phyloP scores from a whole-genome alignment of 2,113 vertebrate species.

The Trichomycterus rosablanca region DNA sequence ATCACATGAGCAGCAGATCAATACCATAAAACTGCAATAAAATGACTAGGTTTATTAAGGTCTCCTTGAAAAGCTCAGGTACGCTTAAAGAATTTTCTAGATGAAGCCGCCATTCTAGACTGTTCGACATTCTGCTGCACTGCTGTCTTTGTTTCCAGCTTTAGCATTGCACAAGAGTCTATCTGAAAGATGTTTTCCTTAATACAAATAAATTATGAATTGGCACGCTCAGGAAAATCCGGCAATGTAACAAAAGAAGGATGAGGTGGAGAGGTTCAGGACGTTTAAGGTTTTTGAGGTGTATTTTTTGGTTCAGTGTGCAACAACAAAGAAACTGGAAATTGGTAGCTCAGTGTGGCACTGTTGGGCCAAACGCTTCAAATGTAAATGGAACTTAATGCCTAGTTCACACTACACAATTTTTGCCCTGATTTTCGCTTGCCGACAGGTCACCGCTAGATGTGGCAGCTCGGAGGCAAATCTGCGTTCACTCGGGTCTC shows the following conservation, averaged over 20 bases:
- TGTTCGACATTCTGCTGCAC: background rate
- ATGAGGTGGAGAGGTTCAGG: too few species aligned
- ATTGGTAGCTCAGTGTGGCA: too few species aligned
- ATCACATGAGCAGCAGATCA: slow-evolving; percentile 38
- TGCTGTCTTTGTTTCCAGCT: slow-evolving; percentile 31
- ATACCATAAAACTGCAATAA: slow-evolving; percentile 42
- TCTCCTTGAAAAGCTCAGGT: slow-evolving; percentile 20
- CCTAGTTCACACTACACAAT: too few species aligned
- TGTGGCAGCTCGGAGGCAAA: slow-evolving; percentile 7
- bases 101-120: too few species aligned
- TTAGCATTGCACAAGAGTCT: slow-evolving; percentile 4
- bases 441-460: too few species aligned
- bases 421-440: too few species aligned
- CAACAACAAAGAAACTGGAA: slow-evolving; percentile 34
- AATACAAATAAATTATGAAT: too few species aligned
- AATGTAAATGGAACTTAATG: too few species aligned
- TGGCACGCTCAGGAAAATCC: too few species aligned
- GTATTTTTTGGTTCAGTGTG: slow-evolving; percentile 12
- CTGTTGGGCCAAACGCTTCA: too few species aligned
- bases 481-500: too few species aligned
- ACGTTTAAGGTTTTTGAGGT: slow-evolving; percentile 10
- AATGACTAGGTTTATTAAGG: slow-evolving; percentile 16
- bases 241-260: background rate
- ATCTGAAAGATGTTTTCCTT: background rate
- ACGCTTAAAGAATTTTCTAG: slow-evolving; percentile 21